A percentile compares a stretch with the other conserved stretches of the same genome.
These are phyloP conservation scores for Tortrix viridana DNA, from an alignment of 2,888 invertebrate species.

Conservation along the genomic window DNA sequence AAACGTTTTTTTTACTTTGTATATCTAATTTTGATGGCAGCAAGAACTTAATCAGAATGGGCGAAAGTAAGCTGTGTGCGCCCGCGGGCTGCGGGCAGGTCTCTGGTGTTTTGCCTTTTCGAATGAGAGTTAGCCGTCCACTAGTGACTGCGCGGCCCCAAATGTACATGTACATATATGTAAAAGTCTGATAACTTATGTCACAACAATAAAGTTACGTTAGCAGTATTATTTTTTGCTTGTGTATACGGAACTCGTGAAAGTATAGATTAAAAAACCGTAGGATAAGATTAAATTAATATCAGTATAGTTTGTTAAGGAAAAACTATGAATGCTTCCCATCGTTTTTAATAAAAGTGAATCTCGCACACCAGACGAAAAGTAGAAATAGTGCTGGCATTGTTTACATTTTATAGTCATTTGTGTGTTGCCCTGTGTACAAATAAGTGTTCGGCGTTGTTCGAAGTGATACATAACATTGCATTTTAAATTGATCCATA, in stretches of 20 bases:
- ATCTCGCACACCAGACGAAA: conserved; percentile 64
- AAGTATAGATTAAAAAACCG: conserved; percentile 47
- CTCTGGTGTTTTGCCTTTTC: not conserved
- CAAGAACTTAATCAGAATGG: conserved; percentile 7
- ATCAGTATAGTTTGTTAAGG: conserved; percentile 22
- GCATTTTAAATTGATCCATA: conserved; percentile 78
- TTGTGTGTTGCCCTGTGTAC: conserved; percentile 65
- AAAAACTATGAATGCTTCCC: conserved; percentile 19
- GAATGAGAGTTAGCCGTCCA: not conserved
- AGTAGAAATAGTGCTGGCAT: conserved; percentile 53
- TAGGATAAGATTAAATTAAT: conserved; percentile 45
- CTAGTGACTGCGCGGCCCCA: not conserved
- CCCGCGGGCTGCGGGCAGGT: not conserved
- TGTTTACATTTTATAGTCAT: conserved; percentile 34
- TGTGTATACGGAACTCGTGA: conserved; percentile 50
- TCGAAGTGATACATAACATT: conserved; percentile 72
- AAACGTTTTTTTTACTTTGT: conserved; percentile 24
- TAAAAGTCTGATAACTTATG: conserved; percentile 31
- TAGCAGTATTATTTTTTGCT: conserved; percentile 65
- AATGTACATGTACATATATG: conserved; percentile 18
- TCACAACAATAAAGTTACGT: conserved; percentile 32
- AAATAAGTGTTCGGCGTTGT: conserved; percentile 67
- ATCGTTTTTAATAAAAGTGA: conserved; percentile 13
- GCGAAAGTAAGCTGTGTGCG: conserved; percentile 3
- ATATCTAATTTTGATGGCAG: not conserved